Conservation (phyloP, 1,140 invertebrate species). For the Antheraea mylitta region DNA sequence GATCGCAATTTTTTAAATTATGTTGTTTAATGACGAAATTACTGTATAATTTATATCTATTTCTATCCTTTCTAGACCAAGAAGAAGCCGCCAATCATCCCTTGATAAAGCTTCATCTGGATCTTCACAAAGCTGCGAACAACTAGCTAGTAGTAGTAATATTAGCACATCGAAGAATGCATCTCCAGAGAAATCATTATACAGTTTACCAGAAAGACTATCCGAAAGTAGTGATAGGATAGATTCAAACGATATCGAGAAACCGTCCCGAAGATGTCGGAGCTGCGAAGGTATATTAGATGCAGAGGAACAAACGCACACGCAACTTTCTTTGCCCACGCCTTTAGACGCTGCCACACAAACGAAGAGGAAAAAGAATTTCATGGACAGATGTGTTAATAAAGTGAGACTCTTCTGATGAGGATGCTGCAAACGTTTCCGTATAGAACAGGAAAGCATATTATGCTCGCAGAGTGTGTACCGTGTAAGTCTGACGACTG, state of each 20-base stretch:
- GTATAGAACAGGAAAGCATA: slow-evolving; percentile 22
- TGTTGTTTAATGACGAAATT: too few relatives aligned
- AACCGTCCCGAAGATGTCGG: slow-evolving; percentile 56
- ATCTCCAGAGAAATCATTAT: slow-evolving; percentile 61
- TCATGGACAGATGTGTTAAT: slow-evolving; percentile 88
- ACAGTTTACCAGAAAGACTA: slow-evolving; percentile 62
- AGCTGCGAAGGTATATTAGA: slow-evolving; percentile 72
- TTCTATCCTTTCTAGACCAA: slow-evolving; percentile 51
- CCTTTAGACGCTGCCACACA: slow-evolving; percentile 67
- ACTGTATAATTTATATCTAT: not conserved
- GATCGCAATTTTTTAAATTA: too few relatives aligned
- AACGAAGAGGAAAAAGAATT: slow-evolving; percentile 84
- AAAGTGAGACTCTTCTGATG: slow-evolving; percentile 85
- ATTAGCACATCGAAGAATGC: slow-evolving; percentile 50
- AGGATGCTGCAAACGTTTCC: slow-evolving; percentile 21
- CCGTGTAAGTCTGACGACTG: slow-evolving; percentile 57
- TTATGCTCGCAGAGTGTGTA: slow-evolving; percentile 64
- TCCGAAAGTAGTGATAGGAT: slow-evolving; percentile 63
- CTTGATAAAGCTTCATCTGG: slow-evolving; percentile 53
- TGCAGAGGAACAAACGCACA: slow-evolving; percentile 59
- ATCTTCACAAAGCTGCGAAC: slow-evolving; percentile 82
- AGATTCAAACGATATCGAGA: slow-evolving; percentile 44
- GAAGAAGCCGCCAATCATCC: slow-evolving; percentile 66
- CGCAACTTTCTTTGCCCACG: slow-evolving; percentile 59
- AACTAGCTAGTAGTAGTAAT: slow-evolving; percentile 68